phyloP scores from a whole-genome alignment of 2,888 invertebrate species.

The Geophilus truncorum region DNA sequence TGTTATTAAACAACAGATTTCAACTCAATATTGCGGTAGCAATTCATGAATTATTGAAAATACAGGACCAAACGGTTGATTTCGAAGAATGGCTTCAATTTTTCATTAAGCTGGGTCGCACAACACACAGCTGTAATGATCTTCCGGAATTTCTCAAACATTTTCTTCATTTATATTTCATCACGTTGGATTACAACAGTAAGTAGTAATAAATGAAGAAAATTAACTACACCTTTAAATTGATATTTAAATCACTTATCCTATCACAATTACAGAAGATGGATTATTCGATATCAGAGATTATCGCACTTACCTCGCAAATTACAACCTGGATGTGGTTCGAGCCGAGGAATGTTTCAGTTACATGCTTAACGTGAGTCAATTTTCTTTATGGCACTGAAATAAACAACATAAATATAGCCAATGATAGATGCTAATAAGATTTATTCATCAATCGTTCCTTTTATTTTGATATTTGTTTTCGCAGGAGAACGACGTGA shows the following conservation, averaged over 20 bases:
- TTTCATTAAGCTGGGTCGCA: conserved; percentile 41
- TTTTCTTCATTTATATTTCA: conserved; percentile 43
- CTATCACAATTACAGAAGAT: conserved; percentile 40
- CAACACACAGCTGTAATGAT: conserved; percentile 41
- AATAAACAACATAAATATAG: conserved; percentile 5
- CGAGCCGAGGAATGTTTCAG: conserved; percentile 43
- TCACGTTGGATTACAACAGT: conserved; percentile 43
- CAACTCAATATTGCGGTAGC: neutral
- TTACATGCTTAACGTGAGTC: conserved; percentile 42
- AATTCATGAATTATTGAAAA: no score
- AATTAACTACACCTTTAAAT: neutral
- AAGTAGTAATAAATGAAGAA: conserved; percentile 32
- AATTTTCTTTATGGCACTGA: neutral
- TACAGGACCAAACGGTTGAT: conserved; percentile 42
- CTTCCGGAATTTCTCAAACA: conserved; percentile 43
- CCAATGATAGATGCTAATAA: neutral
- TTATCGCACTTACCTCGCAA: conserved; percentile 42
- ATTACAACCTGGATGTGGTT: conserved; percentile 41
- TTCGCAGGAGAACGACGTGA: conserved; percentile 38
- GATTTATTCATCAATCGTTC: neutral
- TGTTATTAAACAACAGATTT: neutral
- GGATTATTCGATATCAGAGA: conserved; percentile 43
- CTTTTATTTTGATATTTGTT: neutral
- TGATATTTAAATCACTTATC: neutral
- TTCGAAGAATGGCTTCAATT: conserved; percentile 44